Evolutionary conservation across 2,797 vertebrate genomes (phyloP).

Genomic region (Myotis vivesi): DNA sequence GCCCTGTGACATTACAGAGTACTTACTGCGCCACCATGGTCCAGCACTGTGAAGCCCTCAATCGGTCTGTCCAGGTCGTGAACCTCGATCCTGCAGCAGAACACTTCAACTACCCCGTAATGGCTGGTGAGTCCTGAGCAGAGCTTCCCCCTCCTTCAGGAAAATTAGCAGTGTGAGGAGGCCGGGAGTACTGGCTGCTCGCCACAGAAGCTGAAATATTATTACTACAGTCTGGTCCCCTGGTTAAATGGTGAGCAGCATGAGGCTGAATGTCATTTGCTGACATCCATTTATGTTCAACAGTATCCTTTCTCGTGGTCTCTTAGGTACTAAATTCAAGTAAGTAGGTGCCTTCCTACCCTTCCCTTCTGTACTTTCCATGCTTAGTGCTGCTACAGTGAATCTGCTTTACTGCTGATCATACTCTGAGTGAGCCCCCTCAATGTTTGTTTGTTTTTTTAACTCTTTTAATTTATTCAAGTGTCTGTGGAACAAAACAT

Average conservation of each 20-base stretch:
- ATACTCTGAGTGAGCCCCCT: not conserved
- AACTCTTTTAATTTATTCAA: not conserved
- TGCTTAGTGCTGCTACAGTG: not conserved
- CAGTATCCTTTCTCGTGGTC: not conserved
- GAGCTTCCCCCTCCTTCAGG: not conserved
- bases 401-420: not conserved
- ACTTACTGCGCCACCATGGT: constrained; percentile 96
- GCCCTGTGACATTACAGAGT: constrained; percentile 86
- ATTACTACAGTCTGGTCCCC: fast-evolving
- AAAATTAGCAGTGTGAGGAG: not conserved
- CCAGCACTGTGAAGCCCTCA: constrained; percentile 91
- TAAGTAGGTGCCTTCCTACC: not conserved
- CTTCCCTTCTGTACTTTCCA: not conserved
- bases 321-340: not conserved
- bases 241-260: not conserved
- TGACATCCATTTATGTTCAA: not conserved
- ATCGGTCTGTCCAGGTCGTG: constrained; percentile 94
- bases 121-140: constrained; percentile 90
- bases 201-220: not conserved
- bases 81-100: constrained; percentile 97
- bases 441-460: not conserved
- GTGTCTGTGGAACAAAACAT: not conserved
- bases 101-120: constrained; percentile 93
- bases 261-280: not conserved
- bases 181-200: not conserved